Evolutionary conservation across 2,113 vertebrate species (phyloP).

Genomic region (Embiotoca jacksoni): DNA sequence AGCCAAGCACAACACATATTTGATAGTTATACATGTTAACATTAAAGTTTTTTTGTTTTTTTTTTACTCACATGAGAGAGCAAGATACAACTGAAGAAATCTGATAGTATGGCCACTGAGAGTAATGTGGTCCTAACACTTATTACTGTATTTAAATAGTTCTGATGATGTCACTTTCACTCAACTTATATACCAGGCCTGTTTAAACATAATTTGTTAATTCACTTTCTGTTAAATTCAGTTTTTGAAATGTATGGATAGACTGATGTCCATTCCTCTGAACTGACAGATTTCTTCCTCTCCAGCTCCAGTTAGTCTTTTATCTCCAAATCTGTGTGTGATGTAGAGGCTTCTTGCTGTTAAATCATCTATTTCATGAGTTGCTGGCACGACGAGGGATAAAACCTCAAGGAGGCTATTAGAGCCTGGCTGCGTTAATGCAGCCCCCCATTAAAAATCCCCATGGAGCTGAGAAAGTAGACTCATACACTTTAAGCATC

Average conservation of each 20-base stretch:
- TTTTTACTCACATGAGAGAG: neutral
- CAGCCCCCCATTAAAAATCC: slow-evolving; percentile 71
- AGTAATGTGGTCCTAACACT: neutral
- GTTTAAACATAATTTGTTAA: slow-evolving; percentile 23
- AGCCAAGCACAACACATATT: neutral
- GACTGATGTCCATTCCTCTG: slow-evolving; percentile 22
- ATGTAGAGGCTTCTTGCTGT: slow-evolving; percentile 71
- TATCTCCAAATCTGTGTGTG: slow-evolving; percentile 60
- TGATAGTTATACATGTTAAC: neutral
- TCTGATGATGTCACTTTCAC: neutral
- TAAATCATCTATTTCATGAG: slow-evolving; percentile 78
- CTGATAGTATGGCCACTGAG: neutral
- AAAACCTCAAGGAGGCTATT: slow-evolving; percentile 64
- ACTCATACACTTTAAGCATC: slow-evolving; percentile 50
- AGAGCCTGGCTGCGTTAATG: slow-evolving; percentile 71
- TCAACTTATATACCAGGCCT: neutral
- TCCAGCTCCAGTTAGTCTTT: slow-evolving; percentile 48
- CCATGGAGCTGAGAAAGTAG: slow-evolving; percentile 56
- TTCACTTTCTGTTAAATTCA: slow-evolving; percentile 6
- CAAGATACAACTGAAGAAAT: neutral
- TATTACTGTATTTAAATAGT: neutral
- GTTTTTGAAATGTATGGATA: slow-evolving; percentile 8
- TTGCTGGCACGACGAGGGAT: slow-evolving; percentile 47
- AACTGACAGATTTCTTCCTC: slow-evolving; percentile 39
- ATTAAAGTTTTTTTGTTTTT: neutral